Base-by-base conservation (phyloP, 2,888 invertebrate species). In the Drosophila setosimentum region DNA sequence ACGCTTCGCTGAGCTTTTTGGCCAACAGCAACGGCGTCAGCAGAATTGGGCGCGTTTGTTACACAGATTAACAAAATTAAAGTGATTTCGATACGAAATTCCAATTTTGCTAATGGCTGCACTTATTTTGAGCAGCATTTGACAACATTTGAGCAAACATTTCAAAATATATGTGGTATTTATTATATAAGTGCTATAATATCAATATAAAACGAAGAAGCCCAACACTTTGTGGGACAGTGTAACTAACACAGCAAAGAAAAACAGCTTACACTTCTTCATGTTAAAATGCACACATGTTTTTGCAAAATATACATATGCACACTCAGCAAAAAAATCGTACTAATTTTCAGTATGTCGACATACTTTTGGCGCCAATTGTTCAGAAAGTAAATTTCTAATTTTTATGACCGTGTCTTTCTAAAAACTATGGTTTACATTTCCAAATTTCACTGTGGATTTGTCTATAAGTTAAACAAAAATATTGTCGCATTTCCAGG, bases 1-100 rank as follows among this genome's bases (percentile, higher is more conserved):
- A 85, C 80, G 84, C 85, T 87, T 73, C 82, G 82, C 55, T 87
- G 77, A 74, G 82, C 83, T 88, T 88, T 88, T 82, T 85, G 88
- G 80, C 80, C 82, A 76, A 78, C 65, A 68, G 67, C 68, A 70
- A 58, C 68, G 73, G 54, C 70, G 75, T 6, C 59, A 50, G 51
- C 69, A 79, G 83, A 76, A 83, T 85, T 67, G 71, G 63, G 55
- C 61, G 83, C 83, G 79, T 65, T 78, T 49, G 50, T 49, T 57
- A 70, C 86, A 87, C 89, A 76, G 57, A 6, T 10, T 3, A 58
- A 73, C 71, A 66, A 66, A 48, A 40, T 29, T 13, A 2, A 55
- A 13, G 4, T 29, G 3, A 4, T 18, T 32, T 32, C 45, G 21
- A 24, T 45, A 13, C 7, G 21, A 13, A 45, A 45, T 21, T 13